Evolutionary conservation across 2,888 invertebrate genomes (phyloP), one percentile per base, ranked within the genome.

Genomic region (Cepaea hortensis): DNA sequence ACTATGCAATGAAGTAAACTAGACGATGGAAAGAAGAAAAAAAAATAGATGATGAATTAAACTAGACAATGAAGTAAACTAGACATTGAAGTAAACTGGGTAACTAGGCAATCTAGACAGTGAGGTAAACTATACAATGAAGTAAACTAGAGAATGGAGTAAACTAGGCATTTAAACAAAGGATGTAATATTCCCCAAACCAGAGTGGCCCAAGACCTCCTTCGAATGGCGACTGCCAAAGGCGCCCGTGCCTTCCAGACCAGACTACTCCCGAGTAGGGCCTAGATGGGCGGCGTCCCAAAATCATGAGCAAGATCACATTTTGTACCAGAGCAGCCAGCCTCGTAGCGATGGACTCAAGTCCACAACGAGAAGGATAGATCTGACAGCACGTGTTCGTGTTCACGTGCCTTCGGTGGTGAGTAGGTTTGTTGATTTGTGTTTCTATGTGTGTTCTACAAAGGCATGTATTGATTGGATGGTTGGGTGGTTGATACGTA

Each of bases 191-290:
- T 55, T 55, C 55, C 2, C 6, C 0, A 55, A 13, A 9, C 76
- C 87, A 83, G 88, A 87, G 20, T 88, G 85, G 81, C 87, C 90
- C 0, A 72, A 70, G 46, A 90, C 89, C 5, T 89, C 92, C 0
- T 87, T 91, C 20, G 92, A 94, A 87, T 94, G 94, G 94, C 89
- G 94, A 7, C 90, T 94, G 0, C 93, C 93, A 0, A 91, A 93
- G 80, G 93, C 91, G 0, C 93, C 93, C 0, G 90, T 91, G 13
- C 94, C 94, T 1, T 91, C 93, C 18, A 88, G 91, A 46, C 94
- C 94, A 0, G 93, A 94, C 86, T 91, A 88, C 70, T 91, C 93
- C 1, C 89, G 93, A 50, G 88, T 89, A 0, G 81, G n/a, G 18
- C 85, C 79, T 11, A 65, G 13, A 23, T 23, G 46, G 23, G 18